These are phyloP conservation scores for Albula glossodonta DNA, from an alignment of 2,113 vertebrate genomes.

Conservation along the genomic window DNA sequence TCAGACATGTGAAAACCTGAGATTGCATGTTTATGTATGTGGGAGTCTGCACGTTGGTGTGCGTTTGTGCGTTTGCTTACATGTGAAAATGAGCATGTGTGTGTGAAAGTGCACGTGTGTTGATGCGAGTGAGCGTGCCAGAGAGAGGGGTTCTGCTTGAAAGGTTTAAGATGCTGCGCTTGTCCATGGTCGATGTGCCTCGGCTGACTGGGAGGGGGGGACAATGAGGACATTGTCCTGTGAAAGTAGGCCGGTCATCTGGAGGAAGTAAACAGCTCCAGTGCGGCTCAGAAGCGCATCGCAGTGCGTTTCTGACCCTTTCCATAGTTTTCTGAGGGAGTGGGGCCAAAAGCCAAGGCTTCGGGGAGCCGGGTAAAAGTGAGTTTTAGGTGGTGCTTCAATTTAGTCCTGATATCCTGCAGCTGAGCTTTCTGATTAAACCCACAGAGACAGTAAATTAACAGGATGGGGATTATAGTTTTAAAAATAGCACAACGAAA, in stretches of 20 bases:
- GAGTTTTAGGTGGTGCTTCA: background rate
- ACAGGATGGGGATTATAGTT: background rate
- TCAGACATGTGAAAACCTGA: too few species aligned
- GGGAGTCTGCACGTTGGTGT: constrained; percentile 12
- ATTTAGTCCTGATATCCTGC: background rate
- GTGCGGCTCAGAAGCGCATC: background rate
- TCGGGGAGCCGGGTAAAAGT: background rate
- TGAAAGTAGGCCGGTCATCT: constrained; percentile 9
- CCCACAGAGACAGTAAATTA: background rate
- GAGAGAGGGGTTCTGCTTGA: constrained; percentile 38
- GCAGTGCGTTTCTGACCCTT: constrained; percentile 12
- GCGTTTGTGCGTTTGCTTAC: constrained; percentile 19
- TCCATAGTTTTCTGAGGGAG: constrained; percentile 22
- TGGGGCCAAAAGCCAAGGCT: background rate
- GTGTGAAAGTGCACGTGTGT: constrained; percentile 27
- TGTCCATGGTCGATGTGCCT: background rate
- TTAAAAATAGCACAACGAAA: background rate
- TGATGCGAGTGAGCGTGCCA: constrained; percentile 5
- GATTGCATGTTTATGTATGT: constrained; percentile 18
- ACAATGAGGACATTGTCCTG: constrained; percentile 22
- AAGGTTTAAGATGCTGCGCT: constrained; percentile 51
- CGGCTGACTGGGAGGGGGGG: background rate
- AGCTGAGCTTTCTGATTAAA: background rate
- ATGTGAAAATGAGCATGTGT: background rate
- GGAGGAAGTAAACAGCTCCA: background rate